Evolutionary conservation across 2,113 vertebrate species (phyloP), one percentile per base, ranked within the genome.

Genomic region (Chauna torquata): DNA sequence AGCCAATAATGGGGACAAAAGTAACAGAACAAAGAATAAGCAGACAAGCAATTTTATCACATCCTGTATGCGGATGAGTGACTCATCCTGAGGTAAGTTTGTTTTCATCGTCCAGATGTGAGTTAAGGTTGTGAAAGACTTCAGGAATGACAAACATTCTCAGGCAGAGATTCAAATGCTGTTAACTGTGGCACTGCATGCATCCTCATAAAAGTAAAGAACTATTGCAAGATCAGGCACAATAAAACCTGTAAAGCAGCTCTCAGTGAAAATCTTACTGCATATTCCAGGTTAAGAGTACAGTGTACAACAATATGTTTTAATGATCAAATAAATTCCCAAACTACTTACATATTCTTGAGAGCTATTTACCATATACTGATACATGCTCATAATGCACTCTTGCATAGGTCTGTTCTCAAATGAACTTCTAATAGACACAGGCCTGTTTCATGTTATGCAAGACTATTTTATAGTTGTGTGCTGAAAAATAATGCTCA

Each of bases 31-130:
- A 93, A 94, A 83, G 12, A n/a, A 83, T 80, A 90, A 77, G 3
- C 44, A 90, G 44, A 57, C 42, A 55, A 86, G 4, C 5, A 88
- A 42, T 52, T 78, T 94, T 76, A 59, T 71, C n/a, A 45, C 30
- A 57, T 84, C 65, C 77, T 90, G 61, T 58, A 32, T 36, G 22
- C 0, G 4, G 65, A 76, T 3, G 4, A 87, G 27, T 91, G 88
- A 93, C 44, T 92, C 65, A 91, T 92, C 18, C 55, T 94, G 80
- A 82, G 57, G 34, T 55, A 81, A 93, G 27, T 69, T 72, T 94
- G 40, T 86, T 93, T 95, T 82, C 22, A 59, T 71, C 8, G 28
- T 78, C 30, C 38, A 52, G 47, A 78, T 59, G 45, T 68, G 44
- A 75, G 61, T 32, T 64, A 86, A 78, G n/a, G 5, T 82, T 78